Percentiles rank a stretch among this genome's conserved stretches.
Conservation (phyloP, 92 coral and sea anemone genomes). For the Nematostella vectensis region DNA sequence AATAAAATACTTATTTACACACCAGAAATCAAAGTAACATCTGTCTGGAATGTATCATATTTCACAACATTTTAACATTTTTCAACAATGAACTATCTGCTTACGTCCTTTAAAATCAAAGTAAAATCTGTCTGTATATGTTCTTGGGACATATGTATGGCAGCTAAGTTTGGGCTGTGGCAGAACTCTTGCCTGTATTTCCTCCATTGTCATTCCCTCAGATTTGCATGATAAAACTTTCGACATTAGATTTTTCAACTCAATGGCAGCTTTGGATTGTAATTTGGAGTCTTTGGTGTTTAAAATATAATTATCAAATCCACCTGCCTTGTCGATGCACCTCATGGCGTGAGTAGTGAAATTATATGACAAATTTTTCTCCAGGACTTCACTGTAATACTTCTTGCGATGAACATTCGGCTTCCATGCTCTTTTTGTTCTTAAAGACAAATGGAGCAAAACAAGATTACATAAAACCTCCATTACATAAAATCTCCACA, state of each 20-base stretch:
- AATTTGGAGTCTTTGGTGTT: constrained; percentile 68
- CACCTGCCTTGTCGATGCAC: constrained; percentile 93
- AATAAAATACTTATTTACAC: no score
- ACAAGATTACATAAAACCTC: neutral
- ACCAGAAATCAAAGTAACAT: no score
- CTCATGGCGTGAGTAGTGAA: constrained; percentile 95
- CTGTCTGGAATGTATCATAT: no score
- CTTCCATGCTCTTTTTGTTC: constrained; percentile 90
- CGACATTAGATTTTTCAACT: constrained; percentile 69
- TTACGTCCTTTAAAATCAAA: constrained; percentile 95
- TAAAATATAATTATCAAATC: constrained; percentile 91
- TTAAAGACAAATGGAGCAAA: constrained; percentile 9
- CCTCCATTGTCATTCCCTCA: constrained; percentile 66
- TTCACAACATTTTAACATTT: no score
- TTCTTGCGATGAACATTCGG: constrained; percentile 89
- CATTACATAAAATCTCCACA: no score
- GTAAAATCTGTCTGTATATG: constrained; percentile 71
- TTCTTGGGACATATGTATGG: constrained; percentile 64
- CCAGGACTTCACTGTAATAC: constrained; percentile 87
- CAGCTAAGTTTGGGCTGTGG: constrained; percentile 73
- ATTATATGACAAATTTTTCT: constrained; percentile 56
- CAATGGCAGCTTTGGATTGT: constrained; percentile 72
- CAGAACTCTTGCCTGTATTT: constrained; percentile 59
- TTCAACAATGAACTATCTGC: constrained; percentile 77
- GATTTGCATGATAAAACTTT: constrained; percentile 60